These are phyloP conservation scores for Apogon hyalosoma DNA, from an alignment of 2,797 vertebrate genomes.

Conservation along the genomic window DNA sequence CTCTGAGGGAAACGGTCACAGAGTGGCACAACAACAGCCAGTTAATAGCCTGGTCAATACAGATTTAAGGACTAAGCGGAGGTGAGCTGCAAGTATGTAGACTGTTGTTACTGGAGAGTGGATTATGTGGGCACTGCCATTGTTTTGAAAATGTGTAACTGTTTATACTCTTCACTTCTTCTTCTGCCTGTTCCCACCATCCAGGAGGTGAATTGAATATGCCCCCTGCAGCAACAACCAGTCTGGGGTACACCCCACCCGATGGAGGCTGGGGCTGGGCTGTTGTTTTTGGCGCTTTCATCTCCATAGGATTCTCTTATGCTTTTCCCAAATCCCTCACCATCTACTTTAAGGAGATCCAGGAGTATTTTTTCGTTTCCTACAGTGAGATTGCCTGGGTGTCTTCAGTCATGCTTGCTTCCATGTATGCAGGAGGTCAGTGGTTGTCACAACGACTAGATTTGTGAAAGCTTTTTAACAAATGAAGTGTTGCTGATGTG, in stretches of 20 bases:
- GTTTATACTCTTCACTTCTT: slow-evolving; percentile 30
- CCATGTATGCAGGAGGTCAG: slow-evolving; percentile 87
- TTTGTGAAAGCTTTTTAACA: not conserved
- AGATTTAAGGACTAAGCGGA: slow-evolving; percentile 31
- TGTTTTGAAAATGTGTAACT: slow-evolving; percentile 28
- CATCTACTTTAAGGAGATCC: slow-evolving; percentile 91
- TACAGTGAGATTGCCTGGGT: slow-evolving; percentile 87
- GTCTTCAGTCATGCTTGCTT: slow-evolving; percentile 87
- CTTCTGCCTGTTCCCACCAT: slow-evolving; percentile 38
- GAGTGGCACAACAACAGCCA: slow-evolving; percentile 19
- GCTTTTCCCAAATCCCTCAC: slow-evolving; percentile 89
- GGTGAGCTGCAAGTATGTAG: slow-evolving; percentile 45
- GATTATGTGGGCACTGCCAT: not conserved
- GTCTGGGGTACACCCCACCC: slow-evolving; percentile 77
- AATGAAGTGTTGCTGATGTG: not conserved
- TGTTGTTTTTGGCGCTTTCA: slow-evolving; percentile 82
- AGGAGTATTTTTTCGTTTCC: slow-evolving; percentile 89
- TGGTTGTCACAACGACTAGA: not conserved
- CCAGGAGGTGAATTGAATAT: slow-evolving; percentile 71
- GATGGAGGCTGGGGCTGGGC: slow-evolving; percentile 88
- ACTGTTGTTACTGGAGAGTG: not conserved
- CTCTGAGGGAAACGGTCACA: slow-evolving; percentile 24
- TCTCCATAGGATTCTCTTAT: slow-evolving; percentile 88
- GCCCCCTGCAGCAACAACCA: slow-evolving; percentile 67
- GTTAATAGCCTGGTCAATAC: slow-evolving; percentile 23